A percentile compares a stretch with the other conserved stretches of the same genome.
phyloP scores from a whole-genome alignment of 2,888 invertebrate genomes.

The Spodoptera littoralis region DNA sequence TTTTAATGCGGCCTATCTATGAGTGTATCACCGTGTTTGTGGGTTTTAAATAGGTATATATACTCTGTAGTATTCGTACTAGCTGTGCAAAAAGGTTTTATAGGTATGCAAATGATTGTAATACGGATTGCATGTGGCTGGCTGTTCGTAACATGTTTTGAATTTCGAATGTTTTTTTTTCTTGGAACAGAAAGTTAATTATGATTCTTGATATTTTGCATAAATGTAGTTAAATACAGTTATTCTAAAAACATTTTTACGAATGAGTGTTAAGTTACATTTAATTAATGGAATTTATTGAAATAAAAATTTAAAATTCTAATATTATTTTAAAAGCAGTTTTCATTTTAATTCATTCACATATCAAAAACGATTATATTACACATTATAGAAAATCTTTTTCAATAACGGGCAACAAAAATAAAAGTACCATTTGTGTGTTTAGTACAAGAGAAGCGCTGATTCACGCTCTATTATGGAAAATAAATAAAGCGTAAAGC shows the following conservation, averaged over 20 bases:
- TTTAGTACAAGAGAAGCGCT: constrained; percentile 64
- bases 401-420: constrained; percentile 47
- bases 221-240: too few species aligned
- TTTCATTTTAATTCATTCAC: too few species aligned
- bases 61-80: neutral
- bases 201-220: too few species aligned
- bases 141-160: too few species aligned
- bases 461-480: constrained; percentile 79
- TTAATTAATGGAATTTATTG: too few species aligned
- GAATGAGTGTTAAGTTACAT: too few species aligned
- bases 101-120: neutral
- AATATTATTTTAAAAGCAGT: too few species aligned
- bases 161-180: too few species aligned
- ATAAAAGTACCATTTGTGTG: constrained; percentile 60
- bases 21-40: constrained; percentile 45
- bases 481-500: constrained; percentile 83
- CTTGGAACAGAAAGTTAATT: too few species aligned
- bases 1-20: constrained; percentile 50
- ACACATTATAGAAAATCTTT: constrained; percentile 1
- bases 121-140: neutral
- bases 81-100: neutral
- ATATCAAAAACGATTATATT: too few species aligned
- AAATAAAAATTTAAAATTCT: too few species aligned
- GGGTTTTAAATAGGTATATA: constrained; percentile 33
- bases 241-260: too few species aligned